These are phyloP conservation scores for Sycon ciliatum DNA, from an alignment of 37 sponge, comb jelly and placozoan genomes.

Conservation along the genomic window DNA sequence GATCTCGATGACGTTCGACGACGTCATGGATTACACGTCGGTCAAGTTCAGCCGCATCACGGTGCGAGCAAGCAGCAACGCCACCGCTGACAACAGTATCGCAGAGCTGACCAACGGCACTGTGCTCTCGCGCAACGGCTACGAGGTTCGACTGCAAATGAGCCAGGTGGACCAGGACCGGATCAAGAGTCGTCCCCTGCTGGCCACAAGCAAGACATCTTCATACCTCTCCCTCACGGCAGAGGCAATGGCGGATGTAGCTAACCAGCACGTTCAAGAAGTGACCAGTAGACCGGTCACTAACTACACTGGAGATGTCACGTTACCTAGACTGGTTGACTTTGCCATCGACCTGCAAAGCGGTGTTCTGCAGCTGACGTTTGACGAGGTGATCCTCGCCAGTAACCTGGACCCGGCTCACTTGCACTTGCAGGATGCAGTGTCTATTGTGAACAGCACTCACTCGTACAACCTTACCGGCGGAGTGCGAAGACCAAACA, in stretches of 20 bases:
- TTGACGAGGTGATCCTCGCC: slow-evolving; percentile 18
- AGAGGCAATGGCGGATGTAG: slow-evolving; percentile 56
- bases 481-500: not conserved
- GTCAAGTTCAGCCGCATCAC: slow-evolving; percentile 38
- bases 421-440: slow-evolving; percentile 17
- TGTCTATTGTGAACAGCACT: not conserved
- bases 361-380: slow-evolving; percentile 8
- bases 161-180: slow-evolving; percentile 11
- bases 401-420: slow-evolving; percentile 11
- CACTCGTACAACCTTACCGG: not conserved
- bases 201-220: slow-evolving; percentile 21
- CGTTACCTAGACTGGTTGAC: slow-evolving; percentile 12
- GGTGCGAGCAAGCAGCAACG: slow-evolving; percentile 22
- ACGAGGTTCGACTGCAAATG: not conserved
- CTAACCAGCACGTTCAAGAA: slow-evolving; percentile 3
- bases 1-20: slow-evolving; percentile 64
- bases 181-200: slow-evolving; percentile 10
- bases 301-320: slow-evolving; percentile 5
- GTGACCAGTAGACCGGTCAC: not conserved
- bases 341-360: slow-evolving; percentile 17
- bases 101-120: slow-evolving; percentile 47
- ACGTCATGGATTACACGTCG: slow-evolving; percentile 57
- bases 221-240: slow-evolving; percentile 48
- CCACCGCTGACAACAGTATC: slow-evolving; percentile 37
- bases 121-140: slow-evolving; percentile 33